A percentile compares a stretch with the other conserved stretches of the same genome.
These are phyloP conservation scores for Pyrgilauda ruficollis DNA, from an alignment of 2,113 vertebrate species.

Conservation along the genomic window DNA sequence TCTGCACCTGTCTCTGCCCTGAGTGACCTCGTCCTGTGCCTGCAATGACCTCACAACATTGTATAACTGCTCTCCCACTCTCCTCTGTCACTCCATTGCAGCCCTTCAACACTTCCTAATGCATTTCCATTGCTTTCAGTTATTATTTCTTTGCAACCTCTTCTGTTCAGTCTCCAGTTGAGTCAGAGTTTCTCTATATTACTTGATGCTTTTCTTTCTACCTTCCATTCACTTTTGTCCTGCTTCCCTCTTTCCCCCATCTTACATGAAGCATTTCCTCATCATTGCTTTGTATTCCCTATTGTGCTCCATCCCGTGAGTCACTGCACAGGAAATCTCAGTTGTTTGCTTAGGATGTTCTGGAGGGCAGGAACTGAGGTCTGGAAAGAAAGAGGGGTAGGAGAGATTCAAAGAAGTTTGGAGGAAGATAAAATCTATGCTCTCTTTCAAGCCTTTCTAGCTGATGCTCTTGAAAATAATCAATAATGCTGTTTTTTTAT, in stretches of 20 bases:
- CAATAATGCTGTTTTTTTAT: not conserved
- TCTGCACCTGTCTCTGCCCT: not conserved
- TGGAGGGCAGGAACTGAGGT: not conserved
- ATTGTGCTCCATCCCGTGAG: conserved; percentile 24
- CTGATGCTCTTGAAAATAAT: not conserved
- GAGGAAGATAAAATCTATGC: not conserved
- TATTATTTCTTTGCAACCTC: not conserved
- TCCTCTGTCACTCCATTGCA: not conserved
- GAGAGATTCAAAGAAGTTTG: not conserved
- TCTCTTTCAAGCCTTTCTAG: not conserved
- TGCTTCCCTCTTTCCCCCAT: not conserved
- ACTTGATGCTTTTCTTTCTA: not conserved
- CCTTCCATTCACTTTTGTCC: not conserved
- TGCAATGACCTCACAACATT: not conserved
- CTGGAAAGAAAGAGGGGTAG: not conserved
- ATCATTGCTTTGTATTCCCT: not conserved
- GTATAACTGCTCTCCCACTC: not conserved
- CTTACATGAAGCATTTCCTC: conserved; percentile 4
- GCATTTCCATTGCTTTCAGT: not conserved
- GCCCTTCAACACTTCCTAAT: not conserved
- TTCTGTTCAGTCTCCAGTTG: not conserved
- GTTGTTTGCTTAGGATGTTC: not conserved
- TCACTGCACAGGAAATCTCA: conserved; percentile 32
- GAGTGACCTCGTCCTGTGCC: not conserved
- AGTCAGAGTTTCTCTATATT: not conserved